Evolutionary conservation across 2,888 invertebrate genomes (phyloP).

Genomic region (Ophion costatus): DNA sequence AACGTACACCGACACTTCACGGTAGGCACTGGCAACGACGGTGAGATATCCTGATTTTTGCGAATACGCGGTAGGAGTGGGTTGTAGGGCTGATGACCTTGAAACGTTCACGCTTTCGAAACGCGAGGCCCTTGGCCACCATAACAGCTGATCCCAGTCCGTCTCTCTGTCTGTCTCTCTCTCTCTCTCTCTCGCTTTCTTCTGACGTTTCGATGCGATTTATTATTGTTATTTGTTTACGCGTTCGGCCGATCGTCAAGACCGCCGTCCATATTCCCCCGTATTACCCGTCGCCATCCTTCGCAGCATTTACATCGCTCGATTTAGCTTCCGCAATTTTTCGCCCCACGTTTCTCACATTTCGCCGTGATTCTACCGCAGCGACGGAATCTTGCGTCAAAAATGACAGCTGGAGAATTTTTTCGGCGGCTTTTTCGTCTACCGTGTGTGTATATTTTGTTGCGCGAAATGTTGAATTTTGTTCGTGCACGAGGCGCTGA

Average conservation of each 20-base stretch:
- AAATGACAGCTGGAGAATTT: too few species aligned
- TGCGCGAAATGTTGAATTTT: too few species aligned
- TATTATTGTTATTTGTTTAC: neutral
- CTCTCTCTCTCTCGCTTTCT: neutral
- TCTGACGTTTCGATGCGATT: neutral
- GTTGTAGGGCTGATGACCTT: conserved; percentile 15
- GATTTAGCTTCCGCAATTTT: too few species aligned
- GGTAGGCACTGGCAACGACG: neutral
- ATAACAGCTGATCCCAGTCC: conserved; percentile 44
- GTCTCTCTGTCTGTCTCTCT: neutral
- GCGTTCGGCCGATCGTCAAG: conserved; percentile 17
- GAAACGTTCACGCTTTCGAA: conserved; percentile 58
- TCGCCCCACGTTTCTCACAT: too few species aligned
- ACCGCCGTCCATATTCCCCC: conserved; percentile 27
- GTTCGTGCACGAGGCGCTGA: too few species aligned
- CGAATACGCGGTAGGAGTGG: conserved; percentile 25
- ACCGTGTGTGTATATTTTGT: too few species aligned
- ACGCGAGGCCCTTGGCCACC: conserved; percentile 52
- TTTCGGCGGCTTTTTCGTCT: too few species aligned
- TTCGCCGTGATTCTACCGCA: too few species aligned
- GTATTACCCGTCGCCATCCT: too few species aligned
- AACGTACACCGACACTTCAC: conserved; percentile 6
- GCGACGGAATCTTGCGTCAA: too few species aligned
- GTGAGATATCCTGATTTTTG: conserved; percentile 1
- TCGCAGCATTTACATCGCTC: too few species aligned